phyloP scores from a whole-genome alignment of 2,888 invertebrate species.

The Myathropa florea region DNA sequence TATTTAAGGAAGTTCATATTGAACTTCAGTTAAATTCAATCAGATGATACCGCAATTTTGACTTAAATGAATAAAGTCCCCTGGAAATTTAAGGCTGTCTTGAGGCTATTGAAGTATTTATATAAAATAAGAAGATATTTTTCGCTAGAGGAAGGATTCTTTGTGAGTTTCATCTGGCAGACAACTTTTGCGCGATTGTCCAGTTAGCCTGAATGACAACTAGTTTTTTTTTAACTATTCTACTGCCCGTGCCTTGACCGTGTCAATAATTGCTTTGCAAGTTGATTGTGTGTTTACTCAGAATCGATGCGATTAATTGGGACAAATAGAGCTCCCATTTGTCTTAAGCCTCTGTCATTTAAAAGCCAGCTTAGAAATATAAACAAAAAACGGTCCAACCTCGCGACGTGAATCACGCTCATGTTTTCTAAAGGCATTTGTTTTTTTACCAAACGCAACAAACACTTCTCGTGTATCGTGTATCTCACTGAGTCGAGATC shows the following conservation, averaged over 20 bases:
- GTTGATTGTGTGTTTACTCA: background rate
- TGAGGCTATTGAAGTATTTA: no score
- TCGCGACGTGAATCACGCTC: constrained; percentile 11
- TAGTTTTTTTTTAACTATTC: no score
- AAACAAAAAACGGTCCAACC: constrained; percentile 12
- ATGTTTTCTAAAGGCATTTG: constrained; percentile 2
- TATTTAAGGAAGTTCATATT: no score
- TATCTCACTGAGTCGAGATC: background rate
- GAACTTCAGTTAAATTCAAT: no score
- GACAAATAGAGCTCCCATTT: constrained; percentile 9
- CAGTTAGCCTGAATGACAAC: no score
- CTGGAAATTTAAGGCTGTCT: no score
- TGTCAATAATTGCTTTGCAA: background rate
- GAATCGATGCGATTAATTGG: background rate
- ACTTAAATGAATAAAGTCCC: no score
- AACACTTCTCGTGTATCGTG: constrained; percentile 4
- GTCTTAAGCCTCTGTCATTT: constrained; percentile 12
- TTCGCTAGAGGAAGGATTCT: no score
- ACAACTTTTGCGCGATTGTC: no score
- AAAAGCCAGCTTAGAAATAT: background rate
- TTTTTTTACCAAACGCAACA: background rate
- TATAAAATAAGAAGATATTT: no score
- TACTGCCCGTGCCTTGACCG: background rate
- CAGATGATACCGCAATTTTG: no score
- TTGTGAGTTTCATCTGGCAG: no score